These are phyloP conservation scores for Acronicta aceris DNA, from an alignment of 2,888 invertebrate species.

Conservation along the genomic window DNA sequence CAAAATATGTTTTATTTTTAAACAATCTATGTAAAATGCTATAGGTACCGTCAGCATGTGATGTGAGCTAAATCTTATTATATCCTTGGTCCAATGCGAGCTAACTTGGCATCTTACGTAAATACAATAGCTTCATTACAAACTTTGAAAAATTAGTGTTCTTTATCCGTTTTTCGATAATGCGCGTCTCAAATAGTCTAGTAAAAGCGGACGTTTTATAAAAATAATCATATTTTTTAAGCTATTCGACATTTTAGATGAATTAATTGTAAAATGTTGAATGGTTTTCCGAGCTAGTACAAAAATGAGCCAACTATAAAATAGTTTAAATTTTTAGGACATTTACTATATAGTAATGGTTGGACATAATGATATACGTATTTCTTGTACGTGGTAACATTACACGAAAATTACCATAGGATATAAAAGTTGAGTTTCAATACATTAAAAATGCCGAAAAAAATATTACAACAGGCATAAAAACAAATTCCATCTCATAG, in stretches of 20 bases:
- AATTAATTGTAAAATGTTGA: constrained; percentile 30
- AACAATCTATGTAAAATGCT: constrained; percentile 71
- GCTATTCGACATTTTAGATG: constrained; percentile 26
- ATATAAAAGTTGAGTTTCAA: constrained; percentile 14
- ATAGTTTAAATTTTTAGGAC: constrained; percentile 49
- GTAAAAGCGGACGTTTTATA: constrained; percentile 50
- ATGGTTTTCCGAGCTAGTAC: constrained; percentile 36
- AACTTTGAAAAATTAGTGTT: constrained; percentile 51
- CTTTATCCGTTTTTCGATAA: constrained; percentile 68
- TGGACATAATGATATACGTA: constrained; percentile 56
- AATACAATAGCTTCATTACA: constrained; percentile 65
- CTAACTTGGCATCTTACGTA: constrained; percentile 86
- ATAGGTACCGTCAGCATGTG: constrained; percentile 79
- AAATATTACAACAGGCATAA: background rate
- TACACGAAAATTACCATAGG: constrained; percentile 39
- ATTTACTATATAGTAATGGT: constrained; percentile 37
- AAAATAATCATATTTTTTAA: constrained; percentile 57
- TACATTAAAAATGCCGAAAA: background rate
- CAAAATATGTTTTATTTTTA: constrained; percentile 71
- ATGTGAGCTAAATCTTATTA: constrained; percentile 84
- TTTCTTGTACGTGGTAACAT: constrained; percentile 45
- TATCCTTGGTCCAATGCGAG: constrained; percentile 87
- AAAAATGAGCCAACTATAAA: constrained; percentile 57
- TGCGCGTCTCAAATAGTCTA: constrained; percentile 64
- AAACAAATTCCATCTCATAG: background rate